Conservation (phyloP, 2,888 invertebrate genomes). For the Lacanobia wlatinum region DNA sequence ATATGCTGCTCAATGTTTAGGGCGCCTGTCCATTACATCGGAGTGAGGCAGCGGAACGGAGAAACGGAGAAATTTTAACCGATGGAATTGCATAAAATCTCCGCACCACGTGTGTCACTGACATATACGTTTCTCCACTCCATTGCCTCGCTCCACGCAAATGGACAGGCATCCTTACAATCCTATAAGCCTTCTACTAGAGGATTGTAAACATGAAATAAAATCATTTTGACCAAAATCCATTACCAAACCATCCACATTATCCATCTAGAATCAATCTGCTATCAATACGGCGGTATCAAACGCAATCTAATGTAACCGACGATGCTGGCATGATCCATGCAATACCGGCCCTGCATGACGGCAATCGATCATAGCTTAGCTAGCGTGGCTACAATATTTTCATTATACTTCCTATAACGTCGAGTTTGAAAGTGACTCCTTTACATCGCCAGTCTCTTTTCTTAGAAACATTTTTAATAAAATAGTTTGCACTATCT, state of each 20-base stretch:
- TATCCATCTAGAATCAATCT: slow-evolving; percentile 41
- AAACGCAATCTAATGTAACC: slow-evolving; percentile 59
- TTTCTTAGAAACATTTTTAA: slow-evolving; percentile 55
- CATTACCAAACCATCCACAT: slow-evolving; percentile 14
- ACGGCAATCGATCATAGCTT: slow-evolving; percentile 60
- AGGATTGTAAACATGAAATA: background rate
- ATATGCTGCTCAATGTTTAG: too few species aligned
- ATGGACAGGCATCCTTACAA: too few species aligned
- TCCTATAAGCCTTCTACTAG: too few species aligned
- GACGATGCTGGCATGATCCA: slow-evolving; percentile 50
- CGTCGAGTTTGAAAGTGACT: slow-evolving; percentile 56
- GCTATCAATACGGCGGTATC: slow-evolving; percentile 46
- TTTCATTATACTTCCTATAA: slow-evolving; percentile 53
- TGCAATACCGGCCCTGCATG: slow-evolving; percentile 54
- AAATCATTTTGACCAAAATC: slow-evolving; percentile 2
- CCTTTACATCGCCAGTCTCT: slow-evolving; percentile 37
- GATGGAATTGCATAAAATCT: too few species aligned
- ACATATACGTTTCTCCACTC: too few species aligned
- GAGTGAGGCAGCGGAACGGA: too few species aligned
- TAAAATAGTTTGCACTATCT: slow-evolving; percentile 57
- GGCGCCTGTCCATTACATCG: too few species aligned
- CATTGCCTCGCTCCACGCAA: too few species aligned
- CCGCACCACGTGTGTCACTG: too few species aligned
- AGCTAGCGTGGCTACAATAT: slow-evolving; percentile 54
- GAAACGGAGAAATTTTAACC: too few species aligned